phyloP scores from a whole-genome alignment of 2,797 vertebrate species.

The Hypotaenidia philippensis region DNA sequence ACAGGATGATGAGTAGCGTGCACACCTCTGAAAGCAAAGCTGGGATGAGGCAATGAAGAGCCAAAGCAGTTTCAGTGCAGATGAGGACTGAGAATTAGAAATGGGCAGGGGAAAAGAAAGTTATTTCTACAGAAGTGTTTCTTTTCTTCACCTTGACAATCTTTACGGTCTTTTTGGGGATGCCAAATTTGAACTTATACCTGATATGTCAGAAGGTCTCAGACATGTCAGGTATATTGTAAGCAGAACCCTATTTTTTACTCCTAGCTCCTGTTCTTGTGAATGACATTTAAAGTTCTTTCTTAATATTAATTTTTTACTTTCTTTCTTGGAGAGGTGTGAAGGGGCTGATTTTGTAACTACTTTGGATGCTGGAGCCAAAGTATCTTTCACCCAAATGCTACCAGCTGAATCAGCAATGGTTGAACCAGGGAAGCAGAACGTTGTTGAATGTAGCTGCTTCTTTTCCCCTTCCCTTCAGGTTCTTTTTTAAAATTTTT shows the following conservation, averaged over 20 bases:
- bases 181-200: neutral
- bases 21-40: neutral
- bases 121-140: neutral
- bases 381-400: neutral
- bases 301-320: too few species aligned
- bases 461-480: neutral
- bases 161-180: neutral
- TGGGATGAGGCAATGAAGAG: neutral
- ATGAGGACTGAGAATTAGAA: neutral
- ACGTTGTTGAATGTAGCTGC: neutral
- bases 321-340: neutral
- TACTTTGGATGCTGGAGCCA: neutral
- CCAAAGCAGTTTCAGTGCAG: neutral
- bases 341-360: neutral
- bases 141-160: neutral
- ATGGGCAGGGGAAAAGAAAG: rapidly evolving
- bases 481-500: neutral
- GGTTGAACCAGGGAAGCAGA: neutral
- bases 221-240: neutral
- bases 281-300: neutral
- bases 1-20: neutral
- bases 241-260: neutral
- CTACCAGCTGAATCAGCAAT: neutral
- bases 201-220: neutral
- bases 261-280: neutral